Conservation (phyloP, 1,140 invertebrate genomes). For the Orchesella cincta region DNA sequence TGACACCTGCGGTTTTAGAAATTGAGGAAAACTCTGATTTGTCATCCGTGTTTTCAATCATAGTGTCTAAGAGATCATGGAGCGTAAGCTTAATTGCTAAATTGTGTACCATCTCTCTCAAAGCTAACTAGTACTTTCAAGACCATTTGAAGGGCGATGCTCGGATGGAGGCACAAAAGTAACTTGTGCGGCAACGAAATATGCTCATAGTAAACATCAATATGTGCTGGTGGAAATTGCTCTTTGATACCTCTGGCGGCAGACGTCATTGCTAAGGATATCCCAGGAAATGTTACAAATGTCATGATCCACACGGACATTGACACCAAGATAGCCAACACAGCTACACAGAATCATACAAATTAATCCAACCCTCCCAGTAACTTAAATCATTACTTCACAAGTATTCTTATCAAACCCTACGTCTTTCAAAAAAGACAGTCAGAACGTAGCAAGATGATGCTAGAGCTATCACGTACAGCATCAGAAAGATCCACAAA, state of each 20-base stretch:
- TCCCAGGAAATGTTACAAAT: no score
- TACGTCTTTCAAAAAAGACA: constrained; percentile 7
- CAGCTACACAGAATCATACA: neutral
- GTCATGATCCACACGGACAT: no score
- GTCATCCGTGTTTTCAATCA: no score
- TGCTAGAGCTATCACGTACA: neutral
- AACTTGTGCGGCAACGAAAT: neutral
- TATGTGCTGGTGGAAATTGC: neutral
- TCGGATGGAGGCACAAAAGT: neutral
- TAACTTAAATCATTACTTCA: no score
- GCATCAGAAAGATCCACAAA: neutral
- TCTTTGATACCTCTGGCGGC: no score
- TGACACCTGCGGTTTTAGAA: no score
- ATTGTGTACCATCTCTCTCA: neutral
- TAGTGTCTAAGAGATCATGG: neutral
- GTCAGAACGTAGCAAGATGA: neutral
- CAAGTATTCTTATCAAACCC: neutral
- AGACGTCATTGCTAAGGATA: no score
- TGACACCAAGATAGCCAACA: no score
- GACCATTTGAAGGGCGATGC: neutral
- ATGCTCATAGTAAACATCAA: neutral
- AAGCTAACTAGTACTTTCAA: neutral
- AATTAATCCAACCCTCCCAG: no score
- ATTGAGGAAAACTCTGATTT: no score
- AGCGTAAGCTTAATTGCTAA: no score